These are phyloP conservation scores for Hippocampus mohnikei DNA, from an alignment of 2,113 vertebrate species.

Conservation along the genomic window DNA sequence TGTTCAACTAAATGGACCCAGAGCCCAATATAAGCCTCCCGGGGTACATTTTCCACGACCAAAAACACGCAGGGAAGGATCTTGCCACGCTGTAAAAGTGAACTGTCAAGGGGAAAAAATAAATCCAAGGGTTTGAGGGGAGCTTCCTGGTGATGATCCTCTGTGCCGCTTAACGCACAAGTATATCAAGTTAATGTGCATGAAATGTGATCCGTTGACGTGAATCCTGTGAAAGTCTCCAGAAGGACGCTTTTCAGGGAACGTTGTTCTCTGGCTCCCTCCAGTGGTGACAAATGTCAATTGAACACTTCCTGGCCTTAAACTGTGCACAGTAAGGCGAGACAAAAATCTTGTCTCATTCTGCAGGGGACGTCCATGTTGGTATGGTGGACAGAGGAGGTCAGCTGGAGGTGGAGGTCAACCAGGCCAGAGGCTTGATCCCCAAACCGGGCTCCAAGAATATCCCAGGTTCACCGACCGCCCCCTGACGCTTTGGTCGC, in stretches of 20 bases:
- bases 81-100: conserved; percentile 8
- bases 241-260: neutral
- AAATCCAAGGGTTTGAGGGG: neutral
- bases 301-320: too few species aligned
- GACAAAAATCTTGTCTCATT: neutral
- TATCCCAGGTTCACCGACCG: conserved; percentile 78
- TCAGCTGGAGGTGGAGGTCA: conserved; percentile 95
- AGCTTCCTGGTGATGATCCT: neutral
- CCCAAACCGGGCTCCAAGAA: conserved; percentile 90
- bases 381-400: conserved; percentile 87
- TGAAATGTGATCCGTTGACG: conserved; percentile 49
- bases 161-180: neutral
- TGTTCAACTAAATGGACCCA: neutral
- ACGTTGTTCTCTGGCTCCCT: conserved; percentile 44
- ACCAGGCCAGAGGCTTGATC: conserved; percentile 87
- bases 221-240: conserved; percentile 25
- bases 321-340: too few species aligned
- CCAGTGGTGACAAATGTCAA: conserved; percentile 48
- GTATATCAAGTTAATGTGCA: conserved; percentile 37
- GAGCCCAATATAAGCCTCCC: neutral
- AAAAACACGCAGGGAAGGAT: conserved; percentile 5
- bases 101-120: neutral
- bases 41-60: neutral
- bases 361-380: conserved; percentile 87
- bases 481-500: neutral